These are phyloP conservation scores for Caenorhabditis inopinata DNA, from an alignment of 1,140 invertebrate species.

Conservation along the genomic window DNA sequence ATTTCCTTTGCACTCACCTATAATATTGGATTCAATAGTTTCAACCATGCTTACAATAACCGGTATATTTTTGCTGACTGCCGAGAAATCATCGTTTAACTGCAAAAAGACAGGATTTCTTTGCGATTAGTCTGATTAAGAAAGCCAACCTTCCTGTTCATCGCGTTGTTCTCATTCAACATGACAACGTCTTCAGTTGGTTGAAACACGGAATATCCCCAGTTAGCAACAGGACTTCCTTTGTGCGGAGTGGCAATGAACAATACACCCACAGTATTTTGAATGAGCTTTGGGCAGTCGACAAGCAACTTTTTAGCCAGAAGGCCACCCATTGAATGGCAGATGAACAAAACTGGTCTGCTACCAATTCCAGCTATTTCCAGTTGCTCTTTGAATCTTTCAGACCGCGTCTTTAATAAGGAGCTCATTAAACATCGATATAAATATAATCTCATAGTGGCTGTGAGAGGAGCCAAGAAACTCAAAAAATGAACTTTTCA, in stretches of 20 bases:
- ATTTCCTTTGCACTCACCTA: constrained; percentile 1
- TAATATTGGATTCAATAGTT: constrained; percentile 41
- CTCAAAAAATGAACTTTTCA: not conserved
- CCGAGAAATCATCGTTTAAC: constrained; percentile 41
- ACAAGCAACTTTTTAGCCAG: constrained; percentile 47
- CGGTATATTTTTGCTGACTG: constrained; percentile 34
- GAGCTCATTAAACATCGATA: too few relatives aligned
- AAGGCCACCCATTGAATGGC: constrained; percentile 50
- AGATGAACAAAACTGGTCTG: constrained; percentile 48
- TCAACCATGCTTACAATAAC: constrained; percentile 45
- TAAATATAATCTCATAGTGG: not conserved
- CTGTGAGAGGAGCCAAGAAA: not conserved
- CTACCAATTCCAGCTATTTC: constrained; percentile 43
- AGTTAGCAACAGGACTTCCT: constrained; percentile 45
- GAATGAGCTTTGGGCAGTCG: constrained; percentile 3
- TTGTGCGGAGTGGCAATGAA: constrained; percentile 51
- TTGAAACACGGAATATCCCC: constrained; percentile 25
- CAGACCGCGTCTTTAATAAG: constrained; percentile 24
- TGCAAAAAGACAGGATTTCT: constrained; percentile 29
- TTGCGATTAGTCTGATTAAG: not conserved
- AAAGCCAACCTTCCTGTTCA: constrained; percentile 20
- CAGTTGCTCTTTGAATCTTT: constrained; percentile 43
- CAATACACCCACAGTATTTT: constrained; percentile 37
- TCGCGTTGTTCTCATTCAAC: constrained; percentile 40
- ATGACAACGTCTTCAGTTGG: constrained; percentile 42